Conservation (phyloP, 2,797 vertebrate species). For the Scomberomorus guttatus region DNA sequence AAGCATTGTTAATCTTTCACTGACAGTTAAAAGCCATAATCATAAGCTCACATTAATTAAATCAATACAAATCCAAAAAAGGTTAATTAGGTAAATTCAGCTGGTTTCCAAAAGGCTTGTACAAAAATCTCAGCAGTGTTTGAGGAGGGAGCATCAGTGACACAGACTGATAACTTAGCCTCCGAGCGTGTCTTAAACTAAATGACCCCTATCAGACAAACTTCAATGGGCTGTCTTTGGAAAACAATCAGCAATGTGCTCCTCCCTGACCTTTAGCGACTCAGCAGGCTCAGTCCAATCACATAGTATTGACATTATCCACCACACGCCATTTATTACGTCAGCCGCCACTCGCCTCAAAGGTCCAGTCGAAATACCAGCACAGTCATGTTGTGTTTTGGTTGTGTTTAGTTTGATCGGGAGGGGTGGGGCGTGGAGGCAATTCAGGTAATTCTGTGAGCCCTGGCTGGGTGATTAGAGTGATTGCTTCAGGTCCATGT, state of each 20-base stretch:
- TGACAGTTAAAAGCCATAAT: conserved; percentile 10
- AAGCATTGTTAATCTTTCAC: conserved; percentile 14
- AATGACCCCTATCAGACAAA: conserved; percentile 83
- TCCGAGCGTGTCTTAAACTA: conserved; percentile 70
- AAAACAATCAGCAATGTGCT: conserved; percentile 84
- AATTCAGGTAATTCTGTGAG: conserved; percentile 41
- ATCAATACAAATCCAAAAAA: conserved; percentile 38
- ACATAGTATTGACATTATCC: conserved; percentile 84
- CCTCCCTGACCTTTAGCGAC: conserved; percentile 82
- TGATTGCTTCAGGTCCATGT: conserved; percentile 20
- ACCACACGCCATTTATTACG: conserved; percentile 80
- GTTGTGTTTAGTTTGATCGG: conserved; percentile 57
- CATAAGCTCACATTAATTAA: conserved; percentile 22
- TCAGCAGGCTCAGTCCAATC: conserved; percentile 81
- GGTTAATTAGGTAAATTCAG: conserved; percentile 25
- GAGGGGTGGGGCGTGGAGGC: not conserved
- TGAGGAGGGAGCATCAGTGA: conserved; percentile 59
- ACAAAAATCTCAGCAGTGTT: conserved; percentile 15
- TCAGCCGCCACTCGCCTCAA: conserved; percentile 66
- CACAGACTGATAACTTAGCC: conserved; percentile 77
- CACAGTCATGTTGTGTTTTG: conserved; percentile 80
- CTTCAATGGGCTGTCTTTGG: conserved; percentile 80
- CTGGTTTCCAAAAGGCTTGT: conserved; percentile 5
- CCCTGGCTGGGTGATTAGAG: conserved; percentile 38
- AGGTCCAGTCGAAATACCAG: conserved; percentile 78